Evolutionary conservation across 2,113 vertebrate genomes (phyloP).

Genomic region (Opisthocomus hoazin): DNA sequence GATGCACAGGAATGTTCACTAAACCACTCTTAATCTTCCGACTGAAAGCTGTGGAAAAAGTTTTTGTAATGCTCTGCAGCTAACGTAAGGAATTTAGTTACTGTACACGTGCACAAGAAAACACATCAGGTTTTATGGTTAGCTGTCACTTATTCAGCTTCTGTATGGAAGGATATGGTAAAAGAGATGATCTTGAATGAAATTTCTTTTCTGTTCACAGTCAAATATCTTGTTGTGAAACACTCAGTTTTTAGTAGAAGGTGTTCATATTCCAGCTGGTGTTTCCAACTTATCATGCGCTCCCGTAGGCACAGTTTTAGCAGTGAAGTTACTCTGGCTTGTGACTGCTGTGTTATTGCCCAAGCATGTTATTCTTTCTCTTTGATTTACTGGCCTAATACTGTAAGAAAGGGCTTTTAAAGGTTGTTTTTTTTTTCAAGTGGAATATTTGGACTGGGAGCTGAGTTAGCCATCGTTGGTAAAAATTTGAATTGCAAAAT

Average conservation of each 20-base stretch:
- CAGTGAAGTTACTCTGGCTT: not conserved
- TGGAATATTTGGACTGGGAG: not conserved
- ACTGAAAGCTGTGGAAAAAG: not conserved
- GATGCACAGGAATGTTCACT: not conserved
- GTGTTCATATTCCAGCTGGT: not conserved
- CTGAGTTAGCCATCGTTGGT: not conserved
- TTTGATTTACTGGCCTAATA: not conserved
- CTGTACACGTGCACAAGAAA: not conserved
- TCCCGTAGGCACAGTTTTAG: not conserved
- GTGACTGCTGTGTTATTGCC: not conserved
- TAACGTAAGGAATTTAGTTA: not conserved
- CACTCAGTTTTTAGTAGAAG: not conserved
- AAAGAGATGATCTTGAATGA: not conserved
- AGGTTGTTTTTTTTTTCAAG: not conserved
- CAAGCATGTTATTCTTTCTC: not conserved
- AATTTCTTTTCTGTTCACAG: not conserved
- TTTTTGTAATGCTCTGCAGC: not conserved
- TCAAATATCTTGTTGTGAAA: not conserved
- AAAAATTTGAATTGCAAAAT: not conserved
- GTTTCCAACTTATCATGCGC: not conserved
- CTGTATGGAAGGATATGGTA: not conserved
- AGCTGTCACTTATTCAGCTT: not conserved
- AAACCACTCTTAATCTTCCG: not conserved
- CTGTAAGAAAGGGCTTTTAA: not conserved
- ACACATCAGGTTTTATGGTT: not conserved